A percentile compares a stretch with the other conserved stretches of the same genome.
phyloP scores from a whole-genome alignment of 2,888 invertebrate species.

The Rhopalosiphum nymphaeae region DNA sequence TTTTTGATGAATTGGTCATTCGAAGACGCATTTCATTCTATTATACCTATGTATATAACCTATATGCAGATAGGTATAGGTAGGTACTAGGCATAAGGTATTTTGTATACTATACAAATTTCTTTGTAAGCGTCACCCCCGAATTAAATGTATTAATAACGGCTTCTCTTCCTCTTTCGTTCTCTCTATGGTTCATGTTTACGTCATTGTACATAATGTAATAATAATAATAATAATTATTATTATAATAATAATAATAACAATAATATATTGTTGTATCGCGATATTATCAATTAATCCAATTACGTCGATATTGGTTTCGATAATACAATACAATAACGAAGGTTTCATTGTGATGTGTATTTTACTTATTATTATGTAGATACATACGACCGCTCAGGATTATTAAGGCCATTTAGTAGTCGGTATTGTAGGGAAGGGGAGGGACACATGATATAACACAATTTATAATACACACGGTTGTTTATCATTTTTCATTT shows the following conservation, averaged over 20 bases:
- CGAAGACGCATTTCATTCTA: too few relatives aligned
- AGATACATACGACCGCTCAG: background rate
- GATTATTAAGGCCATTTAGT: background rate
- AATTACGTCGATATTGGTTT: background rate
- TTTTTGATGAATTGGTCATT: too few relatives aligned
- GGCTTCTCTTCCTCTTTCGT: background rate
- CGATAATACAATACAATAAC: background rate
- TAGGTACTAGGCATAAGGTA: too few relatives aligned
- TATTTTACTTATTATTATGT: background rate
- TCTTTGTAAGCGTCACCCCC: background rate
- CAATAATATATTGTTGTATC: background rate
- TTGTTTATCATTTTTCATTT: slow-evolving; percentile 17
- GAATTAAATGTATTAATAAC: background rate
- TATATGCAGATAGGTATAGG: too few relatives aligned
- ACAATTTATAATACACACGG: background rate
- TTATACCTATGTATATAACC: too few relatives aligned
- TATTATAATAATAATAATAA: too few relatives aligned
- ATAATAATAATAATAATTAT: too few relatives aligned
- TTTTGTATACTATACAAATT: background rate
- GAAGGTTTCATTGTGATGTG: slow-evolving; percentile 1
- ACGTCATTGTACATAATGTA: background rate
- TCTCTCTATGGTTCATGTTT: background rate
- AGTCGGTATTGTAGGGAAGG: background rate
- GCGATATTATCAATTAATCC: slow-evolving; percentile 13
- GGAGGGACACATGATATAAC: background rate